Evolutionary conservation across 2,888 invertebrate species (phyloP), one percentile per base, ranked within the genome.

Genomic region (Hydrotaea diabolus): DNA sequence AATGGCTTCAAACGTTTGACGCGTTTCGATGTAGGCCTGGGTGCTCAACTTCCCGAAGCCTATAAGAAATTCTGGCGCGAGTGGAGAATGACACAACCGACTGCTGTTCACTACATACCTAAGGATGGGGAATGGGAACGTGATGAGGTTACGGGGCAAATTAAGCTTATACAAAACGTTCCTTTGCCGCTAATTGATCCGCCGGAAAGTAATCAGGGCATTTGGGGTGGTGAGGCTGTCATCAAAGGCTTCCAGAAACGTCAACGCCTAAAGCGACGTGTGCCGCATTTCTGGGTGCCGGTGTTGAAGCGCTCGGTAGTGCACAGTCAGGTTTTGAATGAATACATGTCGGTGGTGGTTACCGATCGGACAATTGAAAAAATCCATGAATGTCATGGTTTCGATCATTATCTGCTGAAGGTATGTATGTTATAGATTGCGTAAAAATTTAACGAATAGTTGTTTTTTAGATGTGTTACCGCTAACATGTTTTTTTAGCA

Each of bases 221-320:
- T 99, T 86, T 99, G 99, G 99, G 99, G 98, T 85, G 99, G 99
- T 9, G 99, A 99, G 93, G 97, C 96, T 43, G 94, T 99, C 0
- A 93, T 99, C 23, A 96, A 97, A 93, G 99, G 98, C 71, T 97
- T 96, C 89, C 94, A 95, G 89, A 96, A 96, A 89, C 94, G 94
- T 66, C 92, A 94, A 74, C 93, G 92, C 2, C 92, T 91, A 1
- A 93, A 93, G 74, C 93, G 95, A 80, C 94, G 97, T 89, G 95
- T 96, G 0, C 96, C 98, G 0, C 95, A 95, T 89, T 96, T 96
- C 91, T 99, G 98, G 98, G 95, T 97, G 19, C 99, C 99, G 0
- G 92, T 93, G 0, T 91, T 99, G 0, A 94, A 95, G 85, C 94
- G 95, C 85, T 95, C 96, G 21, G 96, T 98, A 23, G 95, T 99